A percentile compares a stretch with the other conserved stretches of the same genome.
These are phyloP conservation scores for Eulacestoma nigropectus DNA, from an alignment of 2,113 vertebrate genomes.

Conservation along the genomic window DNA sequence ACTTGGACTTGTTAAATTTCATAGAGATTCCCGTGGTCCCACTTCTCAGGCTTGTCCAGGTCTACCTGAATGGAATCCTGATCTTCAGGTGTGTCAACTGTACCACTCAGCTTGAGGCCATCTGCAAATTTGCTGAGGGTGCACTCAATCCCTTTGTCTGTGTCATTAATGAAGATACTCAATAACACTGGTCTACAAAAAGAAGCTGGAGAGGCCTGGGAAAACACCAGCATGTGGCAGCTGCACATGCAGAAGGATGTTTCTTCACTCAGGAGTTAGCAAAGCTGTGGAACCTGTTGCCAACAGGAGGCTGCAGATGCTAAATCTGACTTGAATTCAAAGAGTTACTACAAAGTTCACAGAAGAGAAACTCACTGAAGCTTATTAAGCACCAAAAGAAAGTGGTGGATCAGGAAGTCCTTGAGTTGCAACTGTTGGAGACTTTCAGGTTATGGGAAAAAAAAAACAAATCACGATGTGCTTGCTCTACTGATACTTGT, in stretches of 20 bases:
- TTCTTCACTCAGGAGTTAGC: background rate
- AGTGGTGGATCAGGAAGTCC: background rate
- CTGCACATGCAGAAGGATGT: background rate
- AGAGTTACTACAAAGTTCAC: background rate
- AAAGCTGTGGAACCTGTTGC: background rate
- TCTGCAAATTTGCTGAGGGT: background rate
- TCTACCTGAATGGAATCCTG: background rate
- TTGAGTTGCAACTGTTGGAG: background rate
- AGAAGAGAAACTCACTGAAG: background rate
- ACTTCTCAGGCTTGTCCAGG: background rate
- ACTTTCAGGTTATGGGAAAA: background rate
- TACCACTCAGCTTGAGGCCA: accelerated
- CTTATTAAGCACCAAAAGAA: background rate
- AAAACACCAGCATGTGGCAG: background rate
- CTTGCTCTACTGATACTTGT: background rate
- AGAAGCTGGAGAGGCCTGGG: background rate
- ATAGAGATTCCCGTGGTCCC: background rate
- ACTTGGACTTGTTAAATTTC: background rate
- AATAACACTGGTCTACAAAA: background rate
- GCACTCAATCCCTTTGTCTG: background rate
- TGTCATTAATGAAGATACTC: too few species aligned
- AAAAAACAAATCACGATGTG: accelerated
- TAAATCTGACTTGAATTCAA: background rate
- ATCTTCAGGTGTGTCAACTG: background rate
- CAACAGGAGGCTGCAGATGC: background rate